phyloP scores from a whole-genome alignment of 2,888 invertebrate genomes.

The Synanthedon formicaeformis region DNA sequence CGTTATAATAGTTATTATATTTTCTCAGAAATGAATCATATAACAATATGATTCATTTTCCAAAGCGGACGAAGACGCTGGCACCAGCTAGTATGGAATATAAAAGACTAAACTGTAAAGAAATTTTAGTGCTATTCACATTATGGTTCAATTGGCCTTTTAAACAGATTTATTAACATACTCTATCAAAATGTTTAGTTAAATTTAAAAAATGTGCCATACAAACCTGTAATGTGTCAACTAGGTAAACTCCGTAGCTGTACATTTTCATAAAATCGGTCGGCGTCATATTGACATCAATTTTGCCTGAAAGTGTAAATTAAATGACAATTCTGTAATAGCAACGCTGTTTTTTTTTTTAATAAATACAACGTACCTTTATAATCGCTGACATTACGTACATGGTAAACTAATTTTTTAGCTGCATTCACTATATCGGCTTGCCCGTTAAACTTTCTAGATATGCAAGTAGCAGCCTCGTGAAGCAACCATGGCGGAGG shows the following conservation, averaged over 20 bases:
- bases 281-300: constrained; percentile 53
- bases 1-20: no score
- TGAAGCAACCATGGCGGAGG: constrained; percentile 45
- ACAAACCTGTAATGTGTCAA: constrained; percentile 51
- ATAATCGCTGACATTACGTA: constrained; percentile 28
- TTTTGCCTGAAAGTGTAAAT: constrained; percentile 36
- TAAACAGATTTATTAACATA: no score
- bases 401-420: constrained; percentile 26
- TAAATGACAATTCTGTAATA: background rate
- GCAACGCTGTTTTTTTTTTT: background rate
- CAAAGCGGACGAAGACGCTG: no score
- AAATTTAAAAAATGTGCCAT: background rate
- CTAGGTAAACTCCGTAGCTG: constrained; percentile 61
- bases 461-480: constrained; percentile 41
- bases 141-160: no score
- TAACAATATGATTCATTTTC: no score
- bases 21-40: no score
- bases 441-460: constrained; percentile 24
- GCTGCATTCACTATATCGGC: constrained; percentile 27
- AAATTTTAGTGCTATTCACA: no score
- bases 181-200: no score
- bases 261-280: constrained; percentile 62
- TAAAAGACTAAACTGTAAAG: no score
- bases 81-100: no score
- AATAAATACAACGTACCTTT: constrained; percentile 21